phyloP scores from a whole-genome alignment of 2,888 invertebrate species.

The Rotaria socialis region DNA sequence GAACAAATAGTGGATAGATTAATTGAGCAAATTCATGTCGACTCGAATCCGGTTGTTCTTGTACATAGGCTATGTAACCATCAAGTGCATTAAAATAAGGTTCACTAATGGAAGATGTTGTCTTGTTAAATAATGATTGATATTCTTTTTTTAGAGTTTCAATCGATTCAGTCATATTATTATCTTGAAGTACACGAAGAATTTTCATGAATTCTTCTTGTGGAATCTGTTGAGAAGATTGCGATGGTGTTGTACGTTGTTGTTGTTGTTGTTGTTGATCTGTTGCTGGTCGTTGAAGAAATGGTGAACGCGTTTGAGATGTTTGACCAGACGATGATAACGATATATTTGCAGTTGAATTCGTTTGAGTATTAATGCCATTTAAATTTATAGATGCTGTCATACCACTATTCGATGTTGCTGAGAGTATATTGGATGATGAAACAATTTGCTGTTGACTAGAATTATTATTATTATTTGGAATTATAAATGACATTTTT shows the following conservation, averaged over 20 bases:
- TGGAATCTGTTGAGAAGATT: neutral
- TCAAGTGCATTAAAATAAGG: neutral
- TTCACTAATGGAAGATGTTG: neutral
- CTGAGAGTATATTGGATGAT: neutral
- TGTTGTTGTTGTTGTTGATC: neutral
- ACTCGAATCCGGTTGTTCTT: neutral
- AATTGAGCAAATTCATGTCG: slow-evolving; percentile 45
- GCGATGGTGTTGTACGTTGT: neutral
- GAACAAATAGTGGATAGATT: slow-evolving; percentile 44
- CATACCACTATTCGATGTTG: neutral
- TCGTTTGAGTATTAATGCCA: neutral
- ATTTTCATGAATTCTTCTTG: slow-evolving; percentile 4
- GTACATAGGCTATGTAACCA: neutral
- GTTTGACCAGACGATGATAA: neutral
- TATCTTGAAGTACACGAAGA: neutral
- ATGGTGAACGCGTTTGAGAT: neutral
- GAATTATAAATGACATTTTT: slow-evolving; percentile 21
- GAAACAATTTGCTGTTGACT: neutral
- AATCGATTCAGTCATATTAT: neutral
- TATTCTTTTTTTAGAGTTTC: slow-evolving; percentile 28
- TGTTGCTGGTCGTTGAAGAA: neutral
- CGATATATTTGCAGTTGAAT: neutral
- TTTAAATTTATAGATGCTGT: neutral
- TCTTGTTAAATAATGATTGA: neutral
- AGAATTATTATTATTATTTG: slow-evolving; percentile 19